Percentiles rank a stretch among this genome's conserved stretches.
Evolutionary conservation across 2,797 vertebrate genomes (phyloP).

Genomic region (Sebastes trivittatus): DNA sequence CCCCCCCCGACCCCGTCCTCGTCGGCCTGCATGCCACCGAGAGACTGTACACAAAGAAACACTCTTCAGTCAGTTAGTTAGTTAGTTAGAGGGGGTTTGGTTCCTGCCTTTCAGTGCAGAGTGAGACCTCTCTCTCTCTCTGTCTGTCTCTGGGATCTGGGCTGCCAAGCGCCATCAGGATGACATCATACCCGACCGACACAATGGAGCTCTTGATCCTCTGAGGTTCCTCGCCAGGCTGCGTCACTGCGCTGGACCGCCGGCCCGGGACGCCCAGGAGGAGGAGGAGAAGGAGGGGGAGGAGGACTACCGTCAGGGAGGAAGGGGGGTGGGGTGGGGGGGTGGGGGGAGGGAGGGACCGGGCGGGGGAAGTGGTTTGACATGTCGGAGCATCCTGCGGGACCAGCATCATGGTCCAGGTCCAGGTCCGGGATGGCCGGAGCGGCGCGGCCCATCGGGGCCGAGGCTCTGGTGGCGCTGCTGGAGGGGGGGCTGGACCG

Average conservation of each 20-base stretch:
- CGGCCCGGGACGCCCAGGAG: constrained; percentile 18
- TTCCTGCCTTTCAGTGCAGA: not conserved
- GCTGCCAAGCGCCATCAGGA: constrained; percentile 79
- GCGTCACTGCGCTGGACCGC: constrained; percentile 82
- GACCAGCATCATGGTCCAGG: constrained; percentile 51
- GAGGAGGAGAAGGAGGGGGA: constrained; percentile 23
- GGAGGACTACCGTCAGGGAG: not conserved
- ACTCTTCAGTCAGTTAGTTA: not conserved
- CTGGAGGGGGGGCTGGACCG: constrained; percentile 90
- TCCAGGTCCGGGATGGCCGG: constrained; percentile 31
- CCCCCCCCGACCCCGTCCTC: not conserved
- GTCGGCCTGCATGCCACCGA: not conserved
- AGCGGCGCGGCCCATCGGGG: constrained; percentile 79
- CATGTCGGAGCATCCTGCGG: constrained; percentile 46
- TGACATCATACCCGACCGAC: constrained; percentile 85
- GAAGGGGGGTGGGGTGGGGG: constrained; percentile 17
- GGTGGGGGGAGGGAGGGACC: not conserved
- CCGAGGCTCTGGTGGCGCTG: constrained; percentile 90
- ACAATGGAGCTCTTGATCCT: constrained; percentile 88
- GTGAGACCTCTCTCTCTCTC: not conserved
- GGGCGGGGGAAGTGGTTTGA: not conserved
- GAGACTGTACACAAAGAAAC: not conserved
- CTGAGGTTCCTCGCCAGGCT: constrained; percentile 81
- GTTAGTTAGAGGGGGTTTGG: not conserved
- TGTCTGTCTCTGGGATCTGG: not conserved